Evolutionary conservation across 2,888 invertebrate genomes (phyloP), one percentile per base, ranked within the genome.

Genomic region (Parasteatoda lunata): DNA sequence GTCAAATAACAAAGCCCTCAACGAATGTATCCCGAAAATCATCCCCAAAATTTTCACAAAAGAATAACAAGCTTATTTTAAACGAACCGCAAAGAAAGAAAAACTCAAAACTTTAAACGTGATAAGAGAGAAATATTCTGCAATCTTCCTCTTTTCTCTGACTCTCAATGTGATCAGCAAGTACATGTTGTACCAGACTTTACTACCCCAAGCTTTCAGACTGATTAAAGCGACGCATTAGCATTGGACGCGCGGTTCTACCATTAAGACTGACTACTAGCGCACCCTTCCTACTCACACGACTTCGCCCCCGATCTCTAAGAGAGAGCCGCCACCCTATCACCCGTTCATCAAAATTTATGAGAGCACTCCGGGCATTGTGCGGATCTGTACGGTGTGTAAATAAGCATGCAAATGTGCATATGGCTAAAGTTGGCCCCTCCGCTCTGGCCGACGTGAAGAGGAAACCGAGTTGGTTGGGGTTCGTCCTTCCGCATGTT

Each of bases 351-450:
- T 88, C 88, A 83, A 88, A 88, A 88, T 88, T 88, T 88, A 88
- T 88, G 88, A 88, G 83, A 65, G 80, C 77, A 54, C 78, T 82
- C 69, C 69, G 30, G 59, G 54, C 76, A 83, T 88, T 83, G 83
- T 83, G 70, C 45, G 76, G 75, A 65, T 75, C 75, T 87, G 72
- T 87, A 82, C 80, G 75, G 82, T 87, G 88, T 83, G 88, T 88
- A 88, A 88, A 83, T 83, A 83, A 76, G 83, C 88, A 88, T 88
- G 88, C 83, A 83, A 88, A 88, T 79, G 88, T 83, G 78, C 88
- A 88, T 88, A 88, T 88, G 88, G 88, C 79, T 79, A 87, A 78
- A 87, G 82, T 78, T 72, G 87, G 77, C 80, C 65, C 71, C 54
- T n/a, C n/a, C n/a, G 11, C 9, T 9, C 54, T 52, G 59, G 77